Percentiles rank a stretch among this genome's conserved stretches.
Evolutionary conservation across 1,140 invertebrate genomes (phyloP).

Genomic region (Papilio helenus): DNA sequence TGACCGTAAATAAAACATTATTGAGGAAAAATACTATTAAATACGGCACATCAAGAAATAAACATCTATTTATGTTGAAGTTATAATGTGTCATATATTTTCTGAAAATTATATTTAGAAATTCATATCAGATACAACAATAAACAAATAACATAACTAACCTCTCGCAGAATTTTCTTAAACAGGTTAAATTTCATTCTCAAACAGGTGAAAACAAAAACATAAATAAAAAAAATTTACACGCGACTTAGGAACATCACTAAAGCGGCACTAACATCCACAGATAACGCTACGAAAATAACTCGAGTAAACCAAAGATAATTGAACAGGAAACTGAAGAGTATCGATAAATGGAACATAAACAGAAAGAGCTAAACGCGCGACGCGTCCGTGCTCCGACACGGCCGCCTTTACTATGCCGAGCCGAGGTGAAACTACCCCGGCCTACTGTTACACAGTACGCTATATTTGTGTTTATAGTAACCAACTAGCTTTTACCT

Average conservation of each 20-base stretch:
- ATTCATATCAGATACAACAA: background rate
- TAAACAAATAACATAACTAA: conserved; percentile 55
- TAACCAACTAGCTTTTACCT: too few species aligned
- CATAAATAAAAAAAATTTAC: conserved; percentile 33
- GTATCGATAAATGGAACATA: conserved; percentile 42
- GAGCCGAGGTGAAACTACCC: conserved; percentile 1
- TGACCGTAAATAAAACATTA: too few species aligned
- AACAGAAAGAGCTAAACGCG: conserved; percentile 41
- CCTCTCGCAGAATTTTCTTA: conserved; percentile 52
- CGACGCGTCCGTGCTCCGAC: conserved; percentile 41
- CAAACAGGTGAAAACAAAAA: conserved; percentile 28
- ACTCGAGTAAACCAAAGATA: conserved; percentile 1
- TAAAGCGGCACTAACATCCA: background rate
- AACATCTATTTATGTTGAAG: too few species aligned
- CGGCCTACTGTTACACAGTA: conserved; percentile 2
- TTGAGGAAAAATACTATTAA: too few species aligned
- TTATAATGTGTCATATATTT: too few species aligned
- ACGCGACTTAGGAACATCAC: conserved; percentile 25
- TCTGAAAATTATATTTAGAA: background rate
- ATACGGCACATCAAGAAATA: too few species aligned
- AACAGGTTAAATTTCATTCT: conserved; percentile 44
- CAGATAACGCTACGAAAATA: conserved; percentile 23
- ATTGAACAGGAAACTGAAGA: conserved; percentile 34
- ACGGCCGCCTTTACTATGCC: conserved; percentile 44
- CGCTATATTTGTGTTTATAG: background rate